Evolutionary conservation across 1,140 invertebrate genomes (phyloP).

Genomic region (Epicauta chinensis): DNA sequence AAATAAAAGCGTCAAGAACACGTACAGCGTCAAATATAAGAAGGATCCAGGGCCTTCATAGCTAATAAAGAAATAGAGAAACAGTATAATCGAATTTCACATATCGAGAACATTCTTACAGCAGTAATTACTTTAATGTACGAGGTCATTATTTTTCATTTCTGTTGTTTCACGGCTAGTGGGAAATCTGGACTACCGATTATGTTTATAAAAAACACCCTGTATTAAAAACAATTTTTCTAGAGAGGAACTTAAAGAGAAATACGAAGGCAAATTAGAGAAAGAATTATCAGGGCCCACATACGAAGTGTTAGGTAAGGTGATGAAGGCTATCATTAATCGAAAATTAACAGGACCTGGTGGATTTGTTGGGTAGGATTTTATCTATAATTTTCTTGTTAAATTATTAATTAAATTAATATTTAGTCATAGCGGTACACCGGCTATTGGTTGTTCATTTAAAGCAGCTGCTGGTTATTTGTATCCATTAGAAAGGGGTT

Average conservation of each 20-base stretch:
- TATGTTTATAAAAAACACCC: no score
- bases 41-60: no score
- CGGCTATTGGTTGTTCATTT: constrained; percentile 92
- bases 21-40: no score
- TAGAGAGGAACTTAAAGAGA: constrained; percentile 84
- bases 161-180: no score
- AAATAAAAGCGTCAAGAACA: no score
- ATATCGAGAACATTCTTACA: no score
- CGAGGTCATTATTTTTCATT: no score
- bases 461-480: constrained; percentile 96
- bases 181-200: no score
- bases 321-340: constrained; percentile 95
- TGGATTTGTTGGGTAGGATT: constrained; percentile 74
- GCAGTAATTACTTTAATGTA: no score
- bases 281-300: constrained; percentile 90
- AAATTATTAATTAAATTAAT: constrained; percentile 15
- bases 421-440: constrained; percentile 78
- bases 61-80: no score
- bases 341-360: constrained; percentile 94
- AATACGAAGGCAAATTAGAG: constrained; percentile 89
- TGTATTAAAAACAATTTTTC: no score
- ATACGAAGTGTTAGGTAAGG: constrained; percentile 91
- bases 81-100: no score
- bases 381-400: constrained; percentile 2
- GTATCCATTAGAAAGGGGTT: constrained; percentile 97